These are phyloP conservation scores for Ceratoteleas bidentatus DNA, from an alignment of 1,140 invertebrate genomes.

Conservation along the genomic window DNA sequence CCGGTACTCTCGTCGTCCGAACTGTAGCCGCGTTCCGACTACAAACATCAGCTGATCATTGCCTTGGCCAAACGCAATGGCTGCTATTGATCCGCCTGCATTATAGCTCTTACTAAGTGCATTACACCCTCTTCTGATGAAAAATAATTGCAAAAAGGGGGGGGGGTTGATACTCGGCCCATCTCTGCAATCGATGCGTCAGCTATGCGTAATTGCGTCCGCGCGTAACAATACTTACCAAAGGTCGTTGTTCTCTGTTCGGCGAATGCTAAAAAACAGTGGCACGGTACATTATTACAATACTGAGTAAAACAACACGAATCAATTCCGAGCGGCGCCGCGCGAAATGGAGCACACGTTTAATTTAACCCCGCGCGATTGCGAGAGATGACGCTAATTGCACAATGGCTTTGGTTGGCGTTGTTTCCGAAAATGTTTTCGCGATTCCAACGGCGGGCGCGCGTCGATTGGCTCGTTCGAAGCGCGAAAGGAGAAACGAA, in stretches of 20 bases:
- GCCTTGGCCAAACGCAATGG: constrained; percentile 40
- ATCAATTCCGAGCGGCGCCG: not conserved
- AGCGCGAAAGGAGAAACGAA: constrained; percentile 20
- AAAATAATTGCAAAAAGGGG: too few relatives aligned
- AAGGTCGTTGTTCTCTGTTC: constrained; percentile 61
- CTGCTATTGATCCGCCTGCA: constrained; percentile 42
- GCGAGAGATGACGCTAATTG: constrained; percentile 44
- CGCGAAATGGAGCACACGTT: constrained; percentile 18
- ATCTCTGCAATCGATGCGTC: too few relatives aligned
- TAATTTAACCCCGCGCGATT: constrained; percentile 21
- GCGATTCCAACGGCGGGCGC: too few relatives aligned
- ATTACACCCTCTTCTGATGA: too few relatives aligned
- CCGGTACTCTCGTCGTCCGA: constrained; percentile 2
- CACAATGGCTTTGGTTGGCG: constrained; percentile 21
- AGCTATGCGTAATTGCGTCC: not conserved
- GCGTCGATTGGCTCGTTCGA: not conserved
- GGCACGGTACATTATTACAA: constrained; percentile 71
- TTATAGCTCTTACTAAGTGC: constrained; percentile 4
- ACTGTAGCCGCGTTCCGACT: not conserved
- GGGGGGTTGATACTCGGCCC: too few relatives aligned
- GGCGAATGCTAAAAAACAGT: constrained; percentile 78
- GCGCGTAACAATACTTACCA: constrained; percentile 69
- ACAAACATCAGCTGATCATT: constrained; percentile 54
- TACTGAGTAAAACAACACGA: constrained; percentile 32
- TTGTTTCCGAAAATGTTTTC: not conserved